These are phyloP conservation scores for Zaprionus nigranus DNA, from an alignment of 1,140 invertebrate species.

Conservation along the genomic window DNA sequence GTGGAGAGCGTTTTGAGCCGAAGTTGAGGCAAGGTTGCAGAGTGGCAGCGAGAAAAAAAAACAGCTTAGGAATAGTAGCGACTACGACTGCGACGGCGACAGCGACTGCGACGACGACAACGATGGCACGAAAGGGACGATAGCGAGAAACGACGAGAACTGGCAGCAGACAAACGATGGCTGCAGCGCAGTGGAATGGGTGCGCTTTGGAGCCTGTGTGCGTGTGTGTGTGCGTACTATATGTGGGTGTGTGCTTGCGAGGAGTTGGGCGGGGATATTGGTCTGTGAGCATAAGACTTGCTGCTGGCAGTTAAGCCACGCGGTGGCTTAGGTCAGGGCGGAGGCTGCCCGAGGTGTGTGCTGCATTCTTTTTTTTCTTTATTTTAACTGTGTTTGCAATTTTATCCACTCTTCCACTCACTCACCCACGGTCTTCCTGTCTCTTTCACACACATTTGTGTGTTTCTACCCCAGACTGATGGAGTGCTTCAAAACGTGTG, in stretches of 20 bases:
- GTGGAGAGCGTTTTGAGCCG: slow-evolving; percentile 40
- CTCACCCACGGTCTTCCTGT: slow-evolving; percentile 1
- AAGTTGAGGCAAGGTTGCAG: slow-evolving; percentile 77
- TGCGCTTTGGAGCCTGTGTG: slow-evolving; percentile 28
- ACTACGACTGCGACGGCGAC: slow-evolving; percentile 12
- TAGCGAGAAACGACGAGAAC: neutral
- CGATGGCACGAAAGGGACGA: neutral
- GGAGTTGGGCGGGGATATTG: neutral
- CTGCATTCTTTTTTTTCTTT: neutral
- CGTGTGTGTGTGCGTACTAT: slow-evolving; percentile 28
- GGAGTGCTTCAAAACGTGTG: slow-evolving; percentile 28
- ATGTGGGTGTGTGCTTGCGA: slow-evolving; percentile 2
- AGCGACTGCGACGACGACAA: slow-evolving; percentile 37
- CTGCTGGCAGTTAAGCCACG: slow-evolving; percentile 76
- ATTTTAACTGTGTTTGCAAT: slow-evolving; percentile 25
- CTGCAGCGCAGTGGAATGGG: slow-evolving; percentile 44
- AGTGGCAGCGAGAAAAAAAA: slow-evolving; percentile 57
- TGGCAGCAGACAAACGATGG: slow-evolving; percentile 55
- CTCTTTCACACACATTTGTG: slow-evolving; percentile 6
- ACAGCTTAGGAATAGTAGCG: slow-evolving; percentile 74
- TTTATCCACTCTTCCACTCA: slow-evolving; percentile 17
- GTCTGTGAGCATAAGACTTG: slow-evolving; percentile 38
- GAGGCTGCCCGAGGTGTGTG: slow-evolving; percentile 68
- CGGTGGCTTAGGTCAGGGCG: slow-evolving; percentile 79
- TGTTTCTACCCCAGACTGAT: slow-evolving; percentile 43